Conservation (phyloP, 2,888 invertebrate species). For the Leucozona laternaria region DNA sequence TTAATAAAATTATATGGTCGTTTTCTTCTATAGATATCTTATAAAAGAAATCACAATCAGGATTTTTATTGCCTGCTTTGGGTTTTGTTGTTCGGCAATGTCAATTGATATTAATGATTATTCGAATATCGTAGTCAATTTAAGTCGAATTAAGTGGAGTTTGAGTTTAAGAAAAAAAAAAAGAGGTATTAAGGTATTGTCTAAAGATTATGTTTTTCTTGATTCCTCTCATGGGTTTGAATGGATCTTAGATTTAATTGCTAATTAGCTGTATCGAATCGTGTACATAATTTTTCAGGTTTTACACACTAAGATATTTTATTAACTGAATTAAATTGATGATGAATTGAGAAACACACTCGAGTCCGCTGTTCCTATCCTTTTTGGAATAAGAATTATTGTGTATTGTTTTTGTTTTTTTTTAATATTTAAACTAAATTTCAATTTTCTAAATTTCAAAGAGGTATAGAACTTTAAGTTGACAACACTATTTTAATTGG, state of each 20-base stretch:
- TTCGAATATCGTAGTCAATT: conserved; percentile 22
- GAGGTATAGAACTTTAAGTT: too few relatives aligned
- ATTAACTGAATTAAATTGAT: neutral
- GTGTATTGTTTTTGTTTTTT: too few relatives aligned
- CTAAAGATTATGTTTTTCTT: neutral
- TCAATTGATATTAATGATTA: neutral
- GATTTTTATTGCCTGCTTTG: neutral
- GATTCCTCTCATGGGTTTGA: neutral
- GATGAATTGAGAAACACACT: neutral
- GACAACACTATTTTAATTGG: too few relatives aligned
- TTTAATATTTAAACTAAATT: too few relatives aligned
- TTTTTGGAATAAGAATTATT: too few relatives aligned
- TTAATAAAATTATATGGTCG: conserved; percentile 23
- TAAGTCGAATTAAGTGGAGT: conserved; percentile 1
- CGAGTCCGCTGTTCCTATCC: too few relatives aligned
- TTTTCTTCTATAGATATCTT: conserved; percentile 3
- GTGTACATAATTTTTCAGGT: neutral
- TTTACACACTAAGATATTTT: neutral
- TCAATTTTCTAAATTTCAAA: too few relatives aligned
- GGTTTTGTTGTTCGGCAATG: neutral
- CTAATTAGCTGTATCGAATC: neutral
- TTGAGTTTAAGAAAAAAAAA: neutral
- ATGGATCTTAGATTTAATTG: neutral
- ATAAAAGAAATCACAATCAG: conserved; percentile 10
- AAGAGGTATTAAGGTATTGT: neutral